Base-by-base conservation (phyloP, 2,113 vertebrate genomes). In the Glaucomys volans region DNA sequence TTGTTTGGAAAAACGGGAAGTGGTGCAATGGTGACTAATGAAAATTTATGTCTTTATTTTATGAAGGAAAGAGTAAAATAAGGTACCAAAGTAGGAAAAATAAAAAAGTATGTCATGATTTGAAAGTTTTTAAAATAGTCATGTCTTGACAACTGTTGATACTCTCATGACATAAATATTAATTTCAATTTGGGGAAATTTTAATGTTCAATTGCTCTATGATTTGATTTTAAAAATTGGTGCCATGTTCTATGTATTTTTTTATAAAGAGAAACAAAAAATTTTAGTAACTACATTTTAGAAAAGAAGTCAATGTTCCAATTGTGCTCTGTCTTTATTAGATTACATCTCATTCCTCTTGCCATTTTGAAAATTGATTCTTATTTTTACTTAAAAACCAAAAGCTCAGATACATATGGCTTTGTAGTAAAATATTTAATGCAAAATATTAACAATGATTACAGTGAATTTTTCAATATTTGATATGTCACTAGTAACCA, bases 371-470 rank as follows among this genome's bases (percentile, higher is more conserved):
- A 91, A 92, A 13, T 5, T 91, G 72, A 42, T 44, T 90, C 91
- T 96, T 87, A 71, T 30, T 89, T 79, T 57, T 66, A 40, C 10
- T 77, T 92, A 62, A 76, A 76, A 92, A 22, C 37, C 52, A 50
- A 74, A 57, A 67, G 2, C 37, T 76, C 18, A 20, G 1, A 40
- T 44, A 44, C 54, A 30, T 89, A 22, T 32, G 54, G 12, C 4
- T 54, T 71, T 18, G 6, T 14, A 22, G 11, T 67, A 40, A 69
- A 44, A 59, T 82, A 88, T 40, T 69, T 20, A 50, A 35, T 44
- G 28, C 14, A 64, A 84, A 42, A 42, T 85, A 62, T 52, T 71
- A 42, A 42, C 62, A 47, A 79, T 4, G 42, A 22, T 52, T 75
- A 37, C 0, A 32, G 47, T 42, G n/a, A 82, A 64, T 54, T 85